Conservation (phyloP, 2,888 invertebrate genomes). For the Drosophila merina region DNA sequence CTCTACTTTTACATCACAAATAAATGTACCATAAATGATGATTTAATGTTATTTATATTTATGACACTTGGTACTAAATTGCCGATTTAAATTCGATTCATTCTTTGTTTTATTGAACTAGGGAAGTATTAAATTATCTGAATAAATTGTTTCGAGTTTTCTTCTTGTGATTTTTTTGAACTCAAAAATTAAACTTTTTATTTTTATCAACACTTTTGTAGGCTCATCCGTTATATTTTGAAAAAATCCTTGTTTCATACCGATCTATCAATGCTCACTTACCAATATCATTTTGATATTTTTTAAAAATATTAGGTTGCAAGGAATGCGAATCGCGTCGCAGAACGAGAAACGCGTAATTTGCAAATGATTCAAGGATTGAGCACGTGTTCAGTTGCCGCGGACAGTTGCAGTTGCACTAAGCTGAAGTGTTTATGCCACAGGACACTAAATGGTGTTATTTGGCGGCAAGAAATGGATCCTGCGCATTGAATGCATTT, state of each 20-base stretch:
- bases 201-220: neutral
- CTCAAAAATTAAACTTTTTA: too few species aligned
- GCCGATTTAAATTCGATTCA: neutral
- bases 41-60: slow-evolving; percentile 22
- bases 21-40: slow-evolving; percentile 25
- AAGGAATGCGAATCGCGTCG: slow-evolving; percentile 34
- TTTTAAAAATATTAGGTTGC: slow-evolving; percentile 31
- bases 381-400: slow-evolving; percentile 36
- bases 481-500: slow-evolving; percentile 57
- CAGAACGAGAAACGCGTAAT: slow-evolving; percentile 35
- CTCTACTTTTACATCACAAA: slow-evolving; percentile 6
- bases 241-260: neutral
- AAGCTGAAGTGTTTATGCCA: slow-evolving; percentile 59
- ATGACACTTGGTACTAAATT: neutral
- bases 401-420: slow-evolving; percentile 76
- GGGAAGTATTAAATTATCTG: too few species aligned
- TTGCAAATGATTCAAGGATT: slow-evolving; percentile 24
- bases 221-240: neutral
- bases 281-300: slow-evolving; percentile 30
- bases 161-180: too few species aligned
- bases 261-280: slow-evolving; percentile 33
- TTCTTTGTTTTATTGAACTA: neutral
- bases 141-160: too few species aligned
- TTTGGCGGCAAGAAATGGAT: slow-evolving; percentile 69
- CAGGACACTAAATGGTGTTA: slow-evolving; percentile 27